Base-by-base conservation (phyloP, 2,797 vertebrate species). In the Rhynchonycteris naso region DNA sequence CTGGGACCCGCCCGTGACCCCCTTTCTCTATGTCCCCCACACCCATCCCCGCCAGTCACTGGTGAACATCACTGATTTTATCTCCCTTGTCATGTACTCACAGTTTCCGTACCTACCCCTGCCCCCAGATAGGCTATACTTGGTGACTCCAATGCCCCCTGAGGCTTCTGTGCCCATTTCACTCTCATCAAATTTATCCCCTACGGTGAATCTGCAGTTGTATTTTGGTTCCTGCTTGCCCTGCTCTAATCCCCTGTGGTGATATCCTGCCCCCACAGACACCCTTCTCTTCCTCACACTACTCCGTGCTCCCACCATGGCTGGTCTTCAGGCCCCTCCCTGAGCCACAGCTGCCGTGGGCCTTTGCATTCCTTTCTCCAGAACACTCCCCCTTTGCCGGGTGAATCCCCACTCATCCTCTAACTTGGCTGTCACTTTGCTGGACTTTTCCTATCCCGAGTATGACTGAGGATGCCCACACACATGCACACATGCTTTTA, bases 161-260 rank as follows among this genome's bases (percentile, higher is more conserved):
- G 5, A 7, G 76, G 18, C 7, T 28, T 47, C 54, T 11, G 35
- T 10, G 5, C 26, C 54, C 6, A 15, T 5, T 19, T 7, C 0
- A 0, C 33, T 33, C 66, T 30, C 47, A 0, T 38, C 91, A n/a
- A 4, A 12, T 7, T 10, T 30, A 4, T 43, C 38, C 33, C 19
- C n/a, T 5, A 8, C 1, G 2, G 61, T 28, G 7, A 19, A 0
- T 1, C 6, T 2, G n/a, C 5, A 47, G 33, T 38, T 22, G 4
- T 28, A 4, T 28, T 24, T 8, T 10, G 2, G 14, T 19, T 47
- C 47, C 47, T 14, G 13, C 15, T 47, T 26, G 21, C 38, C n/a
- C 33, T 16, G 33, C 28, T 15, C 65, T 18, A 0, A 3, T 16
- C 16, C 26, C 30, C 4, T 0, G 8, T 0, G 3, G 66, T 0